phyloP scores from a whole-genome alignment of 1,140 invertebrate genomes.

The Brachionus rotundiformis region DNA sequence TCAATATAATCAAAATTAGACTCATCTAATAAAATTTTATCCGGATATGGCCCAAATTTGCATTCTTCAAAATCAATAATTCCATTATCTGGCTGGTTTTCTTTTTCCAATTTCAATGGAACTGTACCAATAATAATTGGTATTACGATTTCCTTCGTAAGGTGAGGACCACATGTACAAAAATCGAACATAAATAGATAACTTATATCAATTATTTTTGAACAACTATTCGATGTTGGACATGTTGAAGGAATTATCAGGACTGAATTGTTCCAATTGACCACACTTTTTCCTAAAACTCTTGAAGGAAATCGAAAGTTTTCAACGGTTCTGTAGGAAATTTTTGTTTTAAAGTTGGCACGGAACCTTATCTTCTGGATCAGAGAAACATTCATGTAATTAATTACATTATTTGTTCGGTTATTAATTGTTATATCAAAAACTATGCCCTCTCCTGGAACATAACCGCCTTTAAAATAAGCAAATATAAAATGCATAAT shows the following conservation, averaged over 20 bases:
- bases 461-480: slow-evolving; percentile 15
- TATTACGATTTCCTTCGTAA: slow-evolving; percentile 7
- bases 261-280: slow-evolving; percentile 35
- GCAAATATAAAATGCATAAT: neutral
- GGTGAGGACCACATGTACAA: neutral
- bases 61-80: neutral
- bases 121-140: slow-evolving; percentile 23
- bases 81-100: neutral
- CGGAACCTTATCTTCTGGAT: slow-evolving; percentile 28
- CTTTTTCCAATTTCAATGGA: neutral
- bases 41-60: slow-evolving; percentile 2
- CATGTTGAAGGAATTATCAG: slow-evolving; percentile 8
- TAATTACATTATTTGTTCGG: neutral
- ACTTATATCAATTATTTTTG: slow-evolving; percentile 19
- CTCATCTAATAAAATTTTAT: neutral
- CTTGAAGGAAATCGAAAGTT: neutral
- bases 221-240: slow-evolving; percentile 12
- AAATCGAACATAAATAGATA: slow-evolving; percentile 35
- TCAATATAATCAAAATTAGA: neutral
- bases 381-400: neutral
- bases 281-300: neutral
- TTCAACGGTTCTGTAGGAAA: slow-evolving; percentile 5
- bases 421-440: slow-evolving; percentile 26
- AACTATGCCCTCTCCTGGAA: slow-evolving; percentile 34
- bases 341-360: neutral